Percentiles rank a stretch among this genome's conserved stretches.
Conservation (phyloP, 2,888 invertebrate species). For the Dione juno region DNA sequence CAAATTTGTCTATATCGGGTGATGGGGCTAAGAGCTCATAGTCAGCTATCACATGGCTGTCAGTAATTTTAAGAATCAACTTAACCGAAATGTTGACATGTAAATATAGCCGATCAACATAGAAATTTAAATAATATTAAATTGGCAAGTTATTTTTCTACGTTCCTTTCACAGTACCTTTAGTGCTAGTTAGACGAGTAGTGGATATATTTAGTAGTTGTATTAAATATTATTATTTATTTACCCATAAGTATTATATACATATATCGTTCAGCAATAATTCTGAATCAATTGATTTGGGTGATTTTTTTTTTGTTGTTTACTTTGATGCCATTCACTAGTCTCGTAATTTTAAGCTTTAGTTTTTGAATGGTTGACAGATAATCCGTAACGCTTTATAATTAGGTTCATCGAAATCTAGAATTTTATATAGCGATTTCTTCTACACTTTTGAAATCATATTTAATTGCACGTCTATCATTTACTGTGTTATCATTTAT, state of each 20-base stretch:
- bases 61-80: slow-evolving; percentile 81
- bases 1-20: slow-evolving; percentile 77
- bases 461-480: slow-evolving; percentile 67
- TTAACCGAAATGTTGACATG: slow-evolving; percentile 80
- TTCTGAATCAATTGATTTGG: slow-evolving; percentile 45
- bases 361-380: slow-evolving; percentile 67
- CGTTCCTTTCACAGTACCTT: slow-evolving; percentile 73
- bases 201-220: slow-evolving; percentile 49
- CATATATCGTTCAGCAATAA: slow-evolving; percentile 59
- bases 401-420: slow-evolving; percentile 80
- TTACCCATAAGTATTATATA: slow-evolving; percentile 47
- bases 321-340: slow-evolving; percentile 46
- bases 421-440: slow-evolving; percentile 76
- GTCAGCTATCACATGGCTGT: slow-evolving; percentile 84
- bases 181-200: slow-evolving; percentile 56
- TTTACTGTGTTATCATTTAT: slow-evolving; percentile 46
- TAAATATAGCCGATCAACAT: slow-evolving; percentile 82
- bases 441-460: slow-evolving; percentile 68
- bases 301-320: slow-evolving; percentile 43
- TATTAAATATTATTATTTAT: slow-evolving; percentile 51
- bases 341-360: slow-evolving; percentile 60
- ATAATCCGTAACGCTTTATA: slow-evolving; percentile 83
- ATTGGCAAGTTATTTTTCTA: slow-evolving; percentile 83
- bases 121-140: slow-evolving; percentile 78
- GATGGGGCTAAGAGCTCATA: slow-evolving; percentile 74